These are phyloP conservation scores for Mylabris sibirica DNA, from an alignment of 2,888 invertebrate genomes.

Conservation along the genomic window DNA sequence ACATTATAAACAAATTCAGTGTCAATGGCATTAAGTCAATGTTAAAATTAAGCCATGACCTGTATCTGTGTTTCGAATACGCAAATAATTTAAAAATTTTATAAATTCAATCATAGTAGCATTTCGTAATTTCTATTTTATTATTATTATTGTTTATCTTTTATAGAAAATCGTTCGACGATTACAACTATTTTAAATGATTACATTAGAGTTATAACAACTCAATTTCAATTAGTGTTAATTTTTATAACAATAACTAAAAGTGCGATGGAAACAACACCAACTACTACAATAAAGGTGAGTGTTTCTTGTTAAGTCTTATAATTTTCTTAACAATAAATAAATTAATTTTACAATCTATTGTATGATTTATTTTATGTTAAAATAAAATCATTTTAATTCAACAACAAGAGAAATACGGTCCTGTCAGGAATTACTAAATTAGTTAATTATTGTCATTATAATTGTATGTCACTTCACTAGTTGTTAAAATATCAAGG, in stretches of 20 bases:
- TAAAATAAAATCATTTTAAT: background rate
- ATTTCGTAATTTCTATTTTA: background rate
- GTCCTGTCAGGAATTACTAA: background rate
- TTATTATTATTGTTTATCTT: background rate
- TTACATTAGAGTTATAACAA: background rate
- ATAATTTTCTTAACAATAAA: background rate
- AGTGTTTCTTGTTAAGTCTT: background rate
- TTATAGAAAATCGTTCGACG: background rate
- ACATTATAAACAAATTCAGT: slow-evolving; percentile 26
- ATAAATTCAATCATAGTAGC: background rate
- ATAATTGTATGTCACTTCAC: background rate
- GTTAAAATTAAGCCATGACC: slow-evolving; percentile 28
- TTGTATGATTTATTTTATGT: background rate
- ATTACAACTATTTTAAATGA: background rate
- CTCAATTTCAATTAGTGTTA: background rate
- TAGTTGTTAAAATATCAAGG: slow-evolving; percentile 8
- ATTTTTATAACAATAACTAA: background rate
- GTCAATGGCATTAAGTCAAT: slow-evolving; percentile 39
- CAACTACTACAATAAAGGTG: background rate
- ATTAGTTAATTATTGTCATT: background rate
- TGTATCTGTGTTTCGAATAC: slow-evolving; percentile 19
- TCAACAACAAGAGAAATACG: background rate
- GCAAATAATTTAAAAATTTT: background rate
- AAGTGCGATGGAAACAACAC: background rate
- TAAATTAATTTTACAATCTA: background rate